Percentiles rank a stretch among this genome's conserved stretches.
Conservation (phyloP, 1,140 invertebrate species). For the Drosophila pandora region DNA sequence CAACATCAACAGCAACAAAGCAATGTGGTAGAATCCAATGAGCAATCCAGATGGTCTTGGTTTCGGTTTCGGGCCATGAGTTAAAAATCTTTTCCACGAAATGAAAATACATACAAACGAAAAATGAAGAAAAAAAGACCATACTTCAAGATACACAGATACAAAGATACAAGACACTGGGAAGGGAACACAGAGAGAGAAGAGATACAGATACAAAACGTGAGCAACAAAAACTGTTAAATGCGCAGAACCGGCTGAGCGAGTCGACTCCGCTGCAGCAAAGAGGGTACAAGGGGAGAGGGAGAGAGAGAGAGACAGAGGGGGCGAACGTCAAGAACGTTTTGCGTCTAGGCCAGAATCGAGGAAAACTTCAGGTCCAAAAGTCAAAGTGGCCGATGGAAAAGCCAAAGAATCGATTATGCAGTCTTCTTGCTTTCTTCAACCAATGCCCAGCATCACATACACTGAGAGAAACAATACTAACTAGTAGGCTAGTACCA, state of each 20-base stretch:
- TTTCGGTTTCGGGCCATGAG: constrained; percentile 64
- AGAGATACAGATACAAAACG: constrained; percentile 46
- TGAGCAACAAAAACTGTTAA: constrained; percentile 67
- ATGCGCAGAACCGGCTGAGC: constrained; percentile 75
- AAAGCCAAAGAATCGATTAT: constrained; percentile 72
- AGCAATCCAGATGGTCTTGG: constrained; percentile 69
- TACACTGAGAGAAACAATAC: not conserved
- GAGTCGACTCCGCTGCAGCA: constrained; percentile 59
- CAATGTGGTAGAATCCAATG: constrained; percentile 34
- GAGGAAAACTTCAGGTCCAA: constrained; percentile 42
- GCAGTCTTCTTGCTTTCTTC: constrained; percentile 38
- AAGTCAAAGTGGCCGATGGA: constrained; percentile 55
- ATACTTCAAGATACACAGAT: constrained; percentile 23
- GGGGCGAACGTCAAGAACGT: constrained; percentile 39
- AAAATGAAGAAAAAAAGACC: not conserved
- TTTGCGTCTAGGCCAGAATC: constrained; percentile 48
- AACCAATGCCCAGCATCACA: constrained; percentile 7
- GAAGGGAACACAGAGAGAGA: constrained; percentile 11
- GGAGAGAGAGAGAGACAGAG: not conserved
- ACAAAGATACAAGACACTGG: constrained; percentile 7
- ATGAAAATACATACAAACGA: constrained; percentile 64
- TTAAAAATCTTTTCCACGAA: constrained; percentile 83
- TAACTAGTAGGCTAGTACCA: too few relatives aligned
- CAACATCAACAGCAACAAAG: constrained; percentile 23
- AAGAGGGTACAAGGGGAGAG: constrained; percentile 8